Percentiles rank a stretch among this genome's conserved stretches.
These are phyloP conservation scores for Pyralis farinalis DNA, from an alignment of 2,888 invertebrate species.

Conservation along the genomic window DNA sequence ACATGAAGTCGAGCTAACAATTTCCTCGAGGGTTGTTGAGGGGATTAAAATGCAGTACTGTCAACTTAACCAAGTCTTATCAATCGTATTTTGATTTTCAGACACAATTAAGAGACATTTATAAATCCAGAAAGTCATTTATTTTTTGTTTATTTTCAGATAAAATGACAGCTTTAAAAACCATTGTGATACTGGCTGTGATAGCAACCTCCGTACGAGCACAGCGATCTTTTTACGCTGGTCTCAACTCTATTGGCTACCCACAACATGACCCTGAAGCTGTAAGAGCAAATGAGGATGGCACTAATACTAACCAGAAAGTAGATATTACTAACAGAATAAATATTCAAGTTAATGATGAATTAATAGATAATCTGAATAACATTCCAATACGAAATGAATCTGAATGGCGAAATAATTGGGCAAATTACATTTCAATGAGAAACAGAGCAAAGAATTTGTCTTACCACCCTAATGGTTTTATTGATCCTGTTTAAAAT, in stretches of 20 bases:
- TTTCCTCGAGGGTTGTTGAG: too few species aligned
- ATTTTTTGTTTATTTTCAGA: slow-evolving; percentile 10
- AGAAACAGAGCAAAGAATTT: background rate
- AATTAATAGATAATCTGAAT: background rate
- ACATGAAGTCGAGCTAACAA: too few species aligned
- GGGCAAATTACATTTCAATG: background rate
- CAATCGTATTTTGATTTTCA: too few species aligned
- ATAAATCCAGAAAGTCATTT: too few species aligned
- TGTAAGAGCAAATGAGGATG: background rate
- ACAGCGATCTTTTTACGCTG: slow-evolving; percentile 31
- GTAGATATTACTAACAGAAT: background rate
- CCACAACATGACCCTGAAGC: slow-evolving; percentile 8
- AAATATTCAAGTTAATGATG: background rate
- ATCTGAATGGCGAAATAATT: background rate
- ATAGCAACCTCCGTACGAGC: slow-evolving; percentile 2
- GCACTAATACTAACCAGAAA: background rate
- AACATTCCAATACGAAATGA: background rate
- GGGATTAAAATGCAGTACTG: too few species aligned
- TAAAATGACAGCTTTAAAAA: background rate
- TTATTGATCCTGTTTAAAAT: background rate
- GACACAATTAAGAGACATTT: too few species aligned
- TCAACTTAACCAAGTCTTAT: too few species aligned
- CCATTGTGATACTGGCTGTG: slow-evolving; percentile 5
- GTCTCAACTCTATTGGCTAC: slow-evolving; percentile 25
- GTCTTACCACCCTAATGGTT: background rate